Evolutionary conservation across 2,797 vertebrate species (phyloP).

Genomic region (Gymnoscopelus microlampas): DNA sequence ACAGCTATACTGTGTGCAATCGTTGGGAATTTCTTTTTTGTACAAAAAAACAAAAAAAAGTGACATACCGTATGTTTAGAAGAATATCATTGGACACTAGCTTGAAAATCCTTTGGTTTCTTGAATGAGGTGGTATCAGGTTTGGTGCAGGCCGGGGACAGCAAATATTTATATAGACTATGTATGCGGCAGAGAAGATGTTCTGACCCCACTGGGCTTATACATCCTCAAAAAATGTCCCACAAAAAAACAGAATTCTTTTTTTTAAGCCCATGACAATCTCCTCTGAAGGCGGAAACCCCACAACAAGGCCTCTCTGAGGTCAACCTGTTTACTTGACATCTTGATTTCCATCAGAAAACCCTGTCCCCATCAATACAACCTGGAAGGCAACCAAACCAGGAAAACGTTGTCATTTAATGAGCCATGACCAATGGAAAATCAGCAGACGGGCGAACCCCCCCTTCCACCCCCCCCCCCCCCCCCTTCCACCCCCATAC

Average conservation of each 20-base stretch:
- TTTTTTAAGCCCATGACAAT: constrained; percentile 16
- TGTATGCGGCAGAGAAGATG: too few species aligned
- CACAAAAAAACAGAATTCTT: constrained; percentile 17
- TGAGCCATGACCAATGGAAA: constrained; percentile 58
- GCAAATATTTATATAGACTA: too few species aligned
- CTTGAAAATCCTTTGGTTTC: too few species aligned
- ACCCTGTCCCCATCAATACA: constrained; percentile 13
- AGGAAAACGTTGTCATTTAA: constrained; percentile 57
- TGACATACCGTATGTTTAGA: too few species aligned
- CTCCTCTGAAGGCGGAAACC: constrained; percentile 27
- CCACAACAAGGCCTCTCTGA: constrained; percentile 3
- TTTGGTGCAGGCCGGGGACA: too few species aligned
- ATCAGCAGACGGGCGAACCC: constrained; percentile 51
- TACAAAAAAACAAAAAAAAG: too few species aligned
- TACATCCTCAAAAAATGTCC: too few species aligned
- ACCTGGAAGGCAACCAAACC: constrained; percentile 32
- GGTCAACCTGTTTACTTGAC: constrained; percentile 16
- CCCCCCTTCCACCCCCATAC: constrained; percentile 10
- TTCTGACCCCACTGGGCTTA: too few species aligned
- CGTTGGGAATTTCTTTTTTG: too few species aligned
- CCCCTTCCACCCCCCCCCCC: constrained; percentile 18
- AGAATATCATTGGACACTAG: too few species aligned
- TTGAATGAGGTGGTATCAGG: too few species aligned
- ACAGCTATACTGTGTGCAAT: too few species aligned
- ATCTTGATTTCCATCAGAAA: constrained; percentile 43